A percentile compares a stretch with the other conserved stretches of the same genome.
Conservation (phyloP, 2,888 invertebrate species). For the Conchocele bisecta region DNA sequence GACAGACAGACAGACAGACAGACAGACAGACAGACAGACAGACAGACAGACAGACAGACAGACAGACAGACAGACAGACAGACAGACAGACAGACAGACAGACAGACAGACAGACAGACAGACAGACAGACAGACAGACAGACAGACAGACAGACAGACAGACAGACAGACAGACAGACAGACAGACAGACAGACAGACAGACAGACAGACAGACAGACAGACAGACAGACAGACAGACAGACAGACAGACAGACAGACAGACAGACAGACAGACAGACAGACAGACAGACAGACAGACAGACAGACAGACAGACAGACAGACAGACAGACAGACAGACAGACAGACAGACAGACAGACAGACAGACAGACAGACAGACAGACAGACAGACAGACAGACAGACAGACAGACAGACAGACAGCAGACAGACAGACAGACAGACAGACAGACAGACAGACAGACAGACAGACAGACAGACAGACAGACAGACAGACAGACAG, state of each 20-base stretch:
- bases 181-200: constrained; percentile 7
- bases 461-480: too few relatives aligned
- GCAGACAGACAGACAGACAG: too few relatives aligned
- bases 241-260: constrained; percentile 20
- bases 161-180: constrained; percentile 18
- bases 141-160: constrained; percentile 20
- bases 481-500: too few relatives aligned
- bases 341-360: too few relatives aligned
- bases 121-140: constrained; percentile 25
- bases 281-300: constrained; percentile 14
- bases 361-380: too few relatives aligned
- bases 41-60: constrained; percentile 22
- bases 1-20: constrained; percentile 15
- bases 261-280: constrained; percentile 22
- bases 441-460: too few relatives aligned
- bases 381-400: too few relatives aligned
- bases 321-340: constrained; percentile 6
- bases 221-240: constrained; percentile 13
- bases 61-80: constrained; percentile 9
- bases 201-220: constrained; percentile 4
- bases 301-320: constrained; percentile 8
- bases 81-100: constrained; percentile 18
- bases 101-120: constrained; percentile 14
- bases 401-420: too few relatives aligned
- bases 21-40: constrained; percentile 25